Evolutionary conservation across 2,888 invertebrate species (phyloP), one percentile per base, ranked within the genome.

Genomic region (Exocentrus adspersus): DNA sequence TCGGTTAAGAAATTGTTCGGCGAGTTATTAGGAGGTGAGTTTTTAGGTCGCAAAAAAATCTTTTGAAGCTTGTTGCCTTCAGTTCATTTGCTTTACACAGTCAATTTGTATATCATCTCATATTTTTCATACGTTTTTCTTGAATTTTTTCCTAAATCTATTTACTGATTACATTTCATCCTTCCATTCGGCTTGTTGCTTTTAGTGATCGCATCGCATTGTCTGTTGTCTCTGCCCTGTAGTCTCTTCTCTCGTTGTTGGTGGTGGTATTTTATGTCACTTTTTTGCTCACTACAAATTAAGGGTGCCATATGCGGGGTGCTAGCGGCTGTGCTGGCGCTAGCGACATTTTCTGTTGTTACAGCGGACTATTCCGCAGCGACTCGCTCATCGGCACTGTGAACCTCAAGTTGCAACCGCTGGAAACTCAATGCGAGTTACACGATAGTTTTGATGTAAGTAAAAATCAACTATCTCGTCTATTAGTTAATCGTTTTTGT

Each of bases 361-460:
- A 86, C 89, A 96, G 96, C 83, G 97, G 98, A 74, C 96, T 98
- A 85, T 90, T 98, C 82, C 89, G 95, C 71, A 89, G 92, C 77
- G 98, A 98, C 83, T 85, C 90, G 56, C 84, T 95, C 52, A 85
- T 98, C 60, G 98, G 98, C 20, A 88, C 91, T 2, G 92, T 88
- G 10, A 87, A 86, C 67, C 89, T 97, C 10, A 97, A 97, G 80
- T 84, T 98, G 69, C 92, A 92, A 73, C 92, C 92, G n/a, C 84
- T 98, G 64, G 97, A 98, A 85, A 91, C 90, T 0, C 89, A 91
- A 64, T 94, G 95, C 79, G 92, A 92, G 30, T 81, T 97, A 60
- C 98, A 98, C 80, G 96, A 98, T 66, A 91, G 94, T 0, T 95
- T 91, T 81, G 94, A 97, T 84, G 96, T 97, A 84, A 91, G 93